Evolutionary conservation across 2,888 invertebrate species (phyloP).

Genomic region (Thysanoteuthis rhombus): DNA sequence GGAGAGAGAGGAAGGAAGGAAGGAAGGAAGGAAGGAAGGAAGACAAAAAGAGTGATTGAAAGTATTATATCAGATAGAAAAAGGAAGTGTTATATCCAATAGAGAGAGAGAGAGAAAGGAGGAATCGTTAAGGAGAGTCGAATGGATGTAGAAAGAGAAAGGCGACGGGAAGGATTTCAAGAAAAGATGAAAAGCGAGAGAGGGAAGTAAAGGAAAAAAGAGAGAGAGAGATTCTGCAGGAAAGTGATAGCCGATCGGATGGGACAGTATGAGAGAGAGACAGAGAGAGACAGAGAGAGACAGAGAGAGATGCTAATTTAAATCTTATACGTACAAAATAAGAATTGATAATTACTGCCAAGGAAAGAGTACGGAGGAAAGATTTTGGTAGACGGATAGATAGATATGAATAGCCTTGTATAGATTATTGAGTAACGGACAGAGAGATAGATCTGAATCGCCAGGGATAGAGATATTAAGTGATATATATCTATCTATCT

Average conservation of each 20-base stretch:
- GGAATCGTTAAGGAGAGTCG: not conserved
- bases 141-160: no score
- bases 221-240: no score
- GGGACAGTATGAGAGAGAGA: not conserved
- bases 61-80: no score
- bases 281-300: not conserved
- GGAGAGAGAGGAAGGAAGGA: no score
- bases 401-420: no score
- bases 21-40: no score
- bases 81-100: no score
- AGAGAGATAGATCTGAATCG: not conserved
- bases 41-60: no score
- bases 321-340: not conserved
- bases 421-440: no score
- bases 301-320: not conserved
- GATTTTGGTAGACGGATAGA: no score
- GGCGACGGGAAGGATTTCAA: not conserved
- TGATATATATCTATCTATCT: not conserved
- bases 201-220: rapidly evolving
- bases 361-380: no score
- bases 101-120: not conserved
- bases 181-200: not conserved
- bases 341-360: no score
- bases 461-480: not conserved
- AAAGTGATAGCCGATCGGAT: not conserved